phyloP scores from a whole-genome alignment of 1,140 invertebrate species.

The Drosophila subpulchrella region DNA sequence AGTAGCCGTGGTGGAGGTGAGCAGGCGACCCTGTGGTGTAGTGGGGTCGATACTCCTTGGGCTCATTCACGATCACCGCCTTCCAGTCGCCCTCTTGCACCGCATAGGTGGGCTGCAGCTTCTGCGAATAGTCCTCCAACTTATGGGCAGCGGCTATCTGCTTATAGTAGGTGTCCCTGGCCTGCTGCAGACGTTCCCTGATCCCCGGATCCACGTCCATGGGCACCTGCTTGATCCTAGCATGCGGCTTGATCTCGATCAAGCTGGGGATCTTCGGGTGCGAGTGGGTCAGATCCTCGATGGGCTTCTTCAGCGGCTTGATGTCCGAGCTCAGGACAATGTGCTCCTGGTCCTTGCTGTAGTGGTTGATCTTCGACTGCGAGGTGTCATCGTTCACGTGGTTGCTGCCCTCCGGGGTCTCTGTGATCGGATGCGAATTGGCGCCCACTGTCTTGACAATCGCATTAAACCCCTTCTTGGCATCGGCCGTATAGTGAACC shows the following conservation, averaged over 20 bases:
- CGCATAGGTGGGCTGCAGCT: slow-evolving; percentile 50
- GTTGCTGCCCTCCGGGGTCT: slow-evolving; percentile 63
- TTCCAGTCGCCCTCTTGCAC: slow-evolving; percentile 78
- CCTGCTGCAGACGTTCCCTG: slow-evolving; percentile 62
- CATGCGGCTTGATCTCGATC: slow-evolving; percentile 80
- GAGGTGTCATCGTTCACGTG: slow-evolving; percentile 72
- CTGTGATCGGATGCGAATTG: slow-evolving; percentile 85
- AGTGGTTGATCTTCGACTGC: slow-evolving; percentile 84
- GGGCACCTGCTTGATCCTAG: slow-evolving; percentile 78
- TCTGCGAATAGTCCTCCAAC: slow-evolving; percentile 50
- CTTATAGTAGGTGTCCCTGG: slow-evolving; percentile 76
- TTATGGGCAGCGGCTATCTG: slow-evolving; percentile 64
- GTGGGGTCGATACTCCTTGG: slow-evolving; percentile 65
- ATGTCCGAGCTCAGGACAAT: slow-evolving; percentile 83
- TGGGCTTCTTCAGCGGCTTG: slow-evolving; percentile 71
- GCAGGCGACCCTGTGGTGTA: slow-evolving; percentile 49
- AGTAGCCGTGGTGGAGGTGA: slow-evolving; percentile 53
- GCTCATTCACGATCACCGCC: slow-evolving; percentile 70
- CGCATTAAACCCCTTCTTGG: slow-evolving; percentile 88
- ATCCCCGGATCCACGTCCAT: slow-evolving; percentile 80
- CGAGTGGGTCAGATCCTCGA: slow-evolving; percentile 76
- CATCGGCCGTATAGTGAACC: slow-evolving; percentile 88
- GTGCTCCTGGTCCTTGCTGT: slow-evolving; percentile 83
- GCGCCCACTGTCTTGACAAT: slow-evolving; percentile 87
- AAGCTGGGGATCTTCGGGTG: slow-evolving; percentile 79